Base-by-base conservation (phyloP, 2,113 vertebrate genomes). In the Calypte anna region DNA sequence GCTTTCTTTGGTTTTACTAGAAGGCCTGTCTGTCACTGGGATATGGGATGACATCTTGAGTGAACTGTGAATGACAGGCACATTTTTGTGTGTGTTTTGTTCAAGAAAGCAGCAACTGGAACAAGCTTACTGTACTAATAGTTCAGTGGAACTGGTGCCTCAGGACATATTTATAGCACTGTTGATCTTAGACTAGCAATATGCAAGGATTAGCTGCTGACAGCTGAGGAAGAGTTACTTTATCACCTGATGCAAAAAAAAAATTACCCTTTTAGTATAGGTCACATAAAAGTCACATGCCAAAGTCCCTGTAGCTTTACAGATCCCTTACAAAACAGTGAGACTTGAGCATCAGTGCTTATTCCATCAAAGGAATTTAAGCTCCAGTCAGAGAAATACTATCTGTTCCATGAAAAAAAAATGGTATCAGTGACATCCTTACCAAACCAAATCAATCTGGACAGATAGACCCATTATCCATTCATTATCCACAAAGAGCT, bases 121-220 rank as follows among this genome's bases (percentile, higher is more conserved):
- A 33, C 8, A 78, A 81, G 46, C 6, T 4, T 66, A 31, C 24
- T 43, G 4, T 79, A 30, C 63, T 57, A 40, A 30, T 23, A 4
- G 36, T 54, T 80, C 33, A 43, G 51, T 77, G 53, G 27, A 70
- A 67, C 28, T 2, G 0, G 7, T 78, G 54, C 28, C 25, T 66
- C 10, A 13, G 33, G 23, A 59, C 2, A 3, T 72, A 7, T 91
- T 72, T 44, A 38, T 72, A 31, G 30, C 0, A 0, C 9, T 78
- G 13, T 55, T 84, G 38, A 78, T 6, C 28, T 51, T 75, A 51
- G 61, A 43, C 75, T 28, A 84, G 8, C 28, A 67, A 27, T 31
- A 16, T 59, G 38, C 15, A 55, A 55, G 46, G 11, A 66, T 93
- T 53, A 83, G 28, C 25, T 78, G 28, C 38, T 84, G 48, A 53